Conservation (phyloP, 2,113 vertebrate species). For the Macrotis lagotis region DNA sequence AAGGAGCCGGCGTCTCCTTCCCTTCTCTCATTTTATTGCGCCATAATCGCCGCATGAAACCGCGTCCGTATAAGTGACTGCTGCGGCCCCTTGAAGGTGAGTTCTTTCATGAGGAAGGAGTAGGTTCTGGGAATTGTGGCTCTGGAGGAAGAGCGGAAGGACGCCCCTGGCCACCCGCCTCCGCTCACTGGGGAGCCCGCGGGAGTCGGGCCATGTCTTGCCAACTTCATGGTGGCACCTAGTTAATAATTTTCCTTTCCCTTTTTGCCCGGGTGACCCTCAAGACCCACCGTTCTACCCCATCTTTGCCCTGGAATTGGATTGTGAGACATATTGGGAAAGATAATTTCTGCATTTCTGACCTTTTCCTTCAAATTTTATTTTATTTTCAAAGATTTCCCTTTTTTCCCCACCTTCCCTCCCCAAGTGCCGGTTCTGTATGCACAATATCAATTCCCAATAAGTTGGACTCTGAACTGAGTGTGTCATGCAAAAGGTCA, state of each 20-base stretch:
- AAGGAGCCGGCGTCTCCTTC: not conserved
- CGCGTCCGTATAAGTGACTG: not conserved
- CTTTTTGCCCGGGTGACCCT: not conserved
- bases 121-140: not conserved
- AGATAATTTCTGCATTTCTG: not conserved
- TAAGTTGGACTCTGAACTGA: too few relatives aligned
- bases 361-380: not conserved
- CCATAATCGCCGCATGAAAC: not conserved
- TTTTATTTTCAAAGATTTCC: not conserved
- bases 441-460: too few relatives aligned
- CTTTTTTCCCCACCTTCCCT: not conserved
- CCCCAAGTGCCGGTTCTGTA: not conserved
- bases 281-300: not conserved
- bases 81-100: not conserved
- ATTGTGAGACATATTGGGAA: not conserved
- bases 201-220: too few relatives aligned
- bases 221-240: too few relatives aligned
- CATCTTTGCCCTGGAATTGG: not conserved
- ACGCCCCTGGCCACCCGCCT: rapidly evolving
- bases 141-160: not conserved
- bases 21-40: not conserved
- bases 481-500: too few relatives aligned
- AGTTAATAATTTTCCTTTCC: not conserved
- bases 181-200: not conserved
- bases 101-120: rapidly evolving